Evolutionary conservation across 2,888 invertebrate genomes (phyloP).

Genomic region (Caenorhabditis wallacei): DNA sequence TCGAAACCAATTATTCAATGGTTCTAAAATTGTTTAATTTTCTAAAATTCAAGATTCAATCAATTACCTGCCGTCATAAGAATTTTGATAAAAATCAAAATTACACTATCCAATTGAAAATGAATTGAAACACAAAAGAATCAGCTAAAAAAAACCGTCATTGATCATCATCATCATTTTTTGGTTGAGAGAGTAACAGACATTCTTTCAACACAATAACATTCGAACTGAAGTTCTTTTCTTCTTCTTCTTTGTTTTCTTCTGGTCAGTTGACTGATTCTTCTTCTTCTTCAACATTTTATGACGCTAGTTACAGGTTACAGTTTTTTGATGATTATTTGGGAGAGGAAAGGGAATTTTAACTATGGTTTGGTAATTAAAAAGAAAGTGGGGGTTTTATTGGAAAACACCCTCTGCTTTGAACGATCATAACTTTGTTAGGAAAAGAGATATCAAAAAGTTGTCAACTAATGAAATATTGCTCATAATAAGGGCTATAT

Average conservation of each 20-base stretch:
- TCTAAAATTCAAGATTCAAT: no score
- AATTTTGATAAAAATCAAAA: neutral
- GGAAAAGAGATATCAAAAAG: no score
- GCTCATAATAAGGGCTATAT: no score
- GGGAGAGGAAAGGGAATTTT: no score
- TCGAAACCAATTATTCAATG: no score
- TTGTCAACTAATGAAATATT: no score
- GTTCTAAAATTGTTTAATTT: no score
- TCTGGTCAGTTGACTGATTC: conserved; percentile 28
- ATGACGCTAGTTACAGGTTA: conserved; percentile 3
- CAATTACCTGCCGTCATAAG: no score
- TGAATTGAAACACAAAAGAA: neutral
- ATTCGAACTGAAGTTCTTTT: conserved; percentile 27
- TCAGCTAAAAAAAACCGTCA: neutral
- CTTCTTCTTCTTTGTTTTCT: conserved; percentile 10
- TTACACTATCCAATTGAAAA: neutral
- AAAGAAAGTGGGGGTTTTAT: no score
- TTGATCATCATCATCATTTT: conserved; percentile 11
- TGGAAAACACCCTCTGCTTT: no score
- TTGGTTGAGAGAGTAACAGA: neutral
- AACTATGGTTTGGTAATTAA: no score
- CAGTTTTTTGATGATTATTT: neutral
- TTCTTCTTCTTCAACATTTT: neutral
- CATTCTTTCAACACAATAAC: neutral
- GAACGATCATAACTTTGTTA: no score